Evolutionary conservation across 2,113 vertebrate genomes (phyloP).

Genomic region (Romanogobio albipinnatus): DNA sequence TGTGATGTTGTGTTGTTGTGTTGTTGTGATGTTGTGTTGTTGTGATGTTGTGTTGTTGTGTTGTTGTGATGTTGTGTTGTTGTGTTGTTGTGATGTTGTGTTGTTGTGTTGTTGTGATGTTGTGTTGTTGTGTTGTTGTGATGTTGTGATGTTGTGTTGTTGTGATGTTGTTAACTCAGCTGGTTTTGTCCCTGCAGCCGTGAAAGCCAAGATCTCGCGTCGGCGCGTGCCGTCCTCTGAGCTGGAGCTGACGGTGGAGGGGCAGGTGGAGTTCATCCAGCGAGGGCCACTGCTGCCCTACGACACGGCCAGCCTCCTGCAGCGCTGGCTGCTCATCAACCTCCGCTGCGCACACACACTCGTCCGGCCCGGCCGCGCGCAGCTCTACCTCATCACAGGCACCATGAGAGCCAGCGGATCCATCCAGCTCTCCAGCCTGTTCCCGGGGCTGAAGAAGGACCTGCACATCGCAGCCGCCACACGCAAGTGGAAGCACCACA

Average conservation of each 20-base stretch:
- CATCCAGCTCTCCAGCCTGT: conserved; percentile 76
- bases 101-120: too few species aligned
- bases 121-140: neutral
- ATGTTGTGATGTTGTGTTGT: neutral
- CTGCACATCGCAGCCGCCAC: conserved; percentile 76
- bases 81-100: neutral
- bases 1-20: neutral
- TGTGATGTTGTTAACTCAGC: neutral
- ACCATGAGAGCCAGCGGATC: conserved; percentile 70
- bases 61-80: too few species aligned
- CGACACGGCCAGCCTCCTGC: conserved; percentile 81
- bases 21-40: too few species aligned
- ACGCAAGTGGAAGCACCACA: conserved; percentile 86
- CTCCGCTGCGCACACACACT: conserved; percentile 77
- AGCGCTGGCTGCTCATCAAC: conserved; percentile 88
- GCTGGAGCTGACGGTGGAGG: conserved; percentile 80
- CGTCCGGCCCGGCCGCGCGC: conserved; percentile 73
- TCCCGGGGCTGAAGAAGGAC: conserved; percentile 85
- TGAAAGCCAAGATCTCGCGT: conserved; percentile 82
- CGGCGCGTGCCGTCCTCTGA: conserved; percentile 68
- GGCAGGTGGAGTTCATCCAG: conserved; percentile 81
- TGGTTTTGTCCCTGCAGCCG: conserved; percentile 68
- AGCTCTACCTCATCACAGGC: conserved; percentile 83
- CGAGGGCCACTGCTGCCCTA: conserved; percentile 82
- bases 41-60: neutral